These are phyloP conservation scores for Trimorus sp. DNA, from an alignment of 2,888 invertebrate species.

Conservation along the genomic window DNA sequence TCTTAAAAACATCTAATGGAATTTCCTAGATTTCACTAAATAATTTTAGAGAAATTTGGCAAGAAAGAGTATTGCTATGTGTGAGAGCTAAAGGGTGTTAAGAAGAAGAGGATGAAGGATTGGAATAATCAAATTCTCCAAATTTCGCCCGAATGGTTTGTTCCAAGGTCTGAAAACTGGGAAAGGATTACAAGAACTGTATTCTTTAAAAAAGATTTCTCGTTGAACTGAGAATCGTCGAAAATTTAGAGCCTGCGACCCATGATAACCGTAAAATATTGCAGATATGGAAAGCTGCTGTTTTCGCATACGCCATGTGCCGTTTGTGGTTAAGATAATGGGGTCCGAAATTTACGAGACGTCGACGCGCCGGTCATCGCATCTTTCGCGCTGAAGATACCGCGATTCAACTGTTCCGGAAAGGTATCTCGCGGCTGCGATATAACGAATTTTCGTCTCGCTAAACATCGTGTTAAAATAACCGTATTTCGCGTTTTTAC, in stretches of 20 bases:
- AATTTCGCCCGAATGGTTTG: background rate
- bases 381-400: constrained; percentile 74
- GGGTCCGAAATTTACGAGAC: constrained; percentile 78
- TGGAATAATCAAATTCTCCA: background rate
- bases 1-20: too few relatives aligned
- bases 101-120: too few relatives aligned
- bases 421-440: constrained; percentile 18
- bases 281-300: constrained; percentile 80
- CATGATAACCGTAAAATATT: constrained; percentile 80
- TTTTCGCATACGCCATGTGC: constrained; percentile 75
- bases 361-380: constrained; percentile 74
- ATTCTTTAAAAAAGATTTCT: background rate
- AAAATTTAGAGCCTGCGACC: constrained; percentile 23
- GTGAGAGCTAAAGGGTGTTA: too few relatives aligned
- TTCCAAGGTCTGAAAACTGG: background rate
- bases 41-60: too few relatives aligned
- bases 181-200: background rate
- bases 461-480: constrained; percentile 71
- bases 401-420: constrained; percentile 72
- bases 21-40: too few relatives aligned
- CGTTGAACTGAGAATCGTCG: too few relatives aligned
- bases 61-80: too few relatives aligned
- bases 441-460: constrained; percentile 38
- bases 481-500: constrained; percentile 57
- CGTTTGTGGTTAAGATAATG: constrained; percentile 81